phyloP scores from a whole-genome alignment of 1,140 invertebrate genomes.

The Magallana gigas region DNA sequence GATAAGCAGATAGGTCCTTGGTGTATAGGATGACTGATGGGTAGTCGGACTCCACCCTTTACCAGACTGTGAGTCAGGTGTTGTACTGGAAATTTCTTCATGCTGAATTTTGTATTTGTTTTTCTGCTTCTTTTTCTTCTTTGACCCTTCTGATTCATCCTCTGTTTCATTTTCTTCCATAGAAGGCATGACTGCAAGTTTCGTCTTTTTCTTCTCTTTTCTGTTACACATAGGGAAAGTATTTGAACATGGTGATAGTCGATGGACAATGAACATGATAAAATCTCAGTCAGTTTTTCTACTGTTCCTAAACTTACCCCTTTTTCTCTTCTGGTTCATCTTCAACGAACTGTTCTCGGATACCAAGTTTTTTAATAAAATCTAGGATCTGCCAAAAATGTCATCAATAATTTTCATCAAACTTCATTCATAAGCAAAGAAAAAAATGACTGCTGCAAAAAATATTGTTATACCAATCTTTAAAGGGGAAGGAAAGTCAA shows the following conservation, averaged over 20 bases:
- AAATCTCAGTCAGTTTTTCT: conserved; percentile 1
- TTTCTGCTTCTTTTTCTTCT: conserved; percentile 53
- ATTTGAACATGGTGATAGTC: background rate
- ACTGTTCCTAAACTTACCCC: background rate
- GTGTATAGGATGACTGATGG: conserved; percentile 59
- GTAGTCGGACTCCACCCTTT: conserved; percentile 40
- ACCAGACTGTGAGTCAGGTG: conserved; percentile 32
- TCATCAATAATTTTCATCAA: background rate
- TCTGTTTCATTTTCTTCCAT: conserved; percentile 28
- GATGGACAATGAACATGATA: background rate
- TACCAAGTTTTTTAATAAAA: conserved; percentile 70
- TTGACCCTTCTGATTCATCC: conserved; percentile 15
- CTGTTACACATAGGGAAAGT: background rate
- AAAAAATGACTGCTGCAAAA: too few species aligned
- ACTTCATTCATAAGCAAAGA: too few species aligned
- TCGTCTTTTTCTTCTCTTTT: conserved; percentile 60
- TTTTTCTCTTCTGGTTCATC: conserved; percentile 52
- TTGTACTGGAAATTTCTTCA: conserved; percentile 70
- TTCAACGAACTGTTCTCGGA: conserved; percentile 64
- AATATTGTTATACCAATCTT: too few species aligned
- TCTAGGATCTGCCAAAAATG: conserved; percentile 66
- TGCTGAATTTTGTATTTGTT: conserved; percentile 66
- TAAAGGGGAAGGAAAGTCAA: too few species aligned
- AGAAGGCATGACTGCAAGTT: conserved; percentile 4
- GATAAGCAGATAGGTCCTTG: conserved; percentile 66